Conservation (phyloP, 2,888 invertebrate genomes). For the Yponomeuta evonymella region DNA sequence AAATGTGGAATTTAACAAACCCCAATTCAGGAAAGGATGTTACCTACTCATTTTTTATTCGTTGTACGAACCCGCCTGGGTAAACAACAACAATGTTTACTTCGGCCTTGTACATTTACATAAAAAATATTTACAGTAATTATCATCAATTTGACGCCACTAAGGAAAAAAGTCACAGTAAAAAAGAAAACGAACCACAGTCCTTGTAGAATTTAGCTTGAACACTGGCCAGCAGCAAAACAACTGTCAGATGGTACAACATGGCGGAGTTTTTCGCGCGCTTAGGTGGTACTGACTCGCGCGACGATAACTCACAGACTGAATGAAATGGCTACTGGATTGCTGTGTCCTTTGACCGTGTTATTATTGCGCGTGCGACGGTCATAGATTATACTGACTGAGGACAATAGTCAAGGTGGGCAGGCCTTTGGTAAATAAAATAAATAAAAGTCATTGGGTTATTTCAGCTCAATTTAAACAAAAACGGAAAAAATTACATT, state of each 20-base stretch:
- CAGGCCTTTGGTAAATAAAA: too few relatives aligned
- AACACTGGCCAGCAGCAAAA: constrained; percentile 51
- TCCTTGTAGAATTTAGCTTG: constrained; percentile 65
- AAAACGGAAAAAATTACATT: too few relatives aligned
- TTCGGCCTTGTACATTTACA: not conserved
- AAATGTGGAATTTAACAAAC: not conserved
- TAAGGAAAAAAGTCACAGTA: not conserved
- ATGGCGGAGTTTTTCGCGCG: constrained; percentile 47
- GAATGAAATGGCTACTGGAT: constrained; percentile 39
- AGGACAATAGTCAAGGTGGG: constrained; percentile 13
- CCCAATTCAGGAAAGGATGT: constrained; percentile 6
- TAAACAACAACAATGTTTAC: not conserved
- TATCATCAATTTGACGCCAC: not conserved
- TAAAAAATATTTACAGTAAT: not conserved
- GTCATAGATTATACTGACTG: constrained; percentile 46
- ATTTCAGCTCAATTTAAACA: too few relatives aligned
- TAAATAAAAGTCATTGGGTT: too few relatives aligned
- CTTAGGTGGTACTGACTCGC: constrained; percentile 62
- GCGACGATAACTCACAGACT: constrained; percentile 43
- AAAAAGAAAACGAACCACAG: constrained; percentile 44
- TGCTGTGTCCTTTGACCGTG: constrained; percentile 49
- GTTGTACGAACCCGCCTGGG: not conserved
- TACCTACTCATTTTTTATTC: not conserved
- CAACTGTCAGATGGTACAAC: constrained; percentile 48
- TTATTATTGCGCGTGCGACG: constrained; percentile 53